phyloP scores from a whole-genome alignment of 2,113 vertebrate genomes.

The Hypanus sabinus region DNA sequence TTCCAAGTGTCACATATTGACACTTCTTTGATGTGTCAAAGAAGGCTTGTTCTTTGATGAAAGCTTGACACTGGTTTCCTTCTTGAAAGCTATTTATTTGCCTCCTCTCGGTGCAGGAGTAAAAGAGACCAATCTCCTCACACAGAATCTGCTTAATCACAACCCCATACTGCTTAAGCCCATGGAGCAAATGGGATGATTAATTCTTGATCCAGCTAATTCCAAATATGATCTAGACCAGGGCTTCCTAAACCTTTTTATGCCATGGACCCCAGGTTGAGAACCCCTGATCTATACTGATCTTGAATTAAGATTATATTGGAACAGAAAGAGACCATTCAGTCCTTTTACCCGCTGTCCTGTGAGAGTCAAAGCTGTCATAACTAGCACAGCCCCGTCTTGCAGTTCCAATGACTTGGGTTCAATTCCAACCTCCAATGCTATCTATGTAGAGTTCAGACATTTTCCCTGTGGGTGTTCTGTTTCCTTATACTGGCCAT shows the following conservation, averaged over 20 bases:
- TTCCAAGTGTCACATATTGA: not conserved
- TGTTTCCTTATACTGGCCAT: no score
- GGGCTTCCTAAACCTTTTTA: no score
- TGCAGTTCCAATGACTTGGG: no score
- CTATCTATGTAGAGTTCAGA: no score
- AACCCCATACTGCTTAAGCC: not conserved
- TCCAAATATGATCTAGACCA: not conserved
- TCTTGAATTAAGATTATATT: not conserved
- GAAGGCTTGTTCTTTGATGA: not conserved
- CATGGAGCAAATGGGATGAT: not conserved
- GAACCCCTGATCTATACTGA: not conserved
- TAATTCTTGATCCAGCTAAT: not conserved
- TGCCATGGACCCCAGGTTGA: no score
- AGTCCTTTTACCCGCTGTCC: not conserved
- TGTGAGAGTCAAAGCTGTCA: no score
- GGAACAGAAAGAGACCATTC: not conserved
- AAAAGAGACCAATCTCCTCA: not conserved
- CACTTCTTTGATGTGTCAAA: no score
- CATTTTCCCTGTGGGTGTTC: no score
- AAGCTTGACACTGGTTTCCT: not conserved
- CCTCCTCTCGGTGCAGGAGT: not conserved
- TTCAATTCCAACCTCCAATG: no score
- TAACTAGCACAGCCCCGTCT: no score
- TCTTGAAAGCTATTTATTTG: not conserved
- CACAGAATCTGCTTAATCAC: not conserved